phyloP scores from a whole-genome alignment of 2,797 vertebrate genomes.

The Arnoldichthys spilopterus region DNA sequence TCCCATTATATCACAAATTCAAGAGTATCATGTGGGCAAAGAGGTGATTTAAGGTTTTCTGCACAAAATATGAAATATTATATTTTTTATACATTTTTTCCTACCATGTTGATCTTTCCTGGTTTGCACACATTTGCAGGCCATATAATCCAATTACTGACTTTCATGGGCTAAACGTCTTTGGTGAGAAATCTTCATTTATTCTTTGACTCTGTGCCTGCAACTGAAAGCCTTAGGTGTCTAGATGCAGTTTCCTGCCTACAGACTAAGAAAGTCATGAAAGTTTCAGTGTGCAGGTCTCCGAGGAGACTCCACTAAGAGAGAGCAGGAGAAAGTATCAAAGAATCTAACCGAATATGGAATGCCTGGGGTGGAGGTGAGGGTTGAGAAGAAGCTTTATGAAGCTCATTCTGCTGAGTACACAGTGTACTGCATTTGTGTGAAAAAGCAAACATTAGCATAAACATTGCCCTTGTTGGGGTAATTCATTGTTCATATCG shows the following conservation, averaged over 20 bases:
- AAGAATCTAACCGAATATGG: slow-evolving; percentile 25
- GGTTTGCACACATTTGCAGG: neutral
- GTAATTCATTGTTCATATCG: neutral
- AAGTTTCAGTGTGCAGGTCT: slow-evolving; percentile 2
- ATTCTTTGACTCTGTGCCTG: neutral
- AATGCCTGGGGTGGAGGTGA: neutral
- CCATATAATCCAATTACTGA: slow-evolving; percentile 5
- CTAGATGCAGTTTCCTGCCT: slow-evolving; percentile 2
- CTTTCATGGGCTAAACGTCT: neutral
- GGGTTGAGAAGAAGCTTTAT: neutral
- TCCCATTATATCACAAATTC: slow-evolving; percentile 8
- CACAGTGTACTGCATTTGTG: neutral
- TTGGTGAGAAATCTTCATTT: neutral
- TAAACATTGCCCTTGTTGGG: neutral
- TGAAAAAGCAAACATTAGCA: slow-evolving; percentile 11
- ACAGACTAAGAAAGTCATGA: slow-evolving; percentile 1
- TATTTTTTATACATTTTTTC: neutral
- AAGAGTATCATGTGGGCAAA: neutral
- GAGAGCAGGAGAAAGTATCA: slow-evolving; percentile 4
- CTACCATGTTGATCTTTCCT: neutral
- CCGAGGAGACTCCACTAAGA: neutral
- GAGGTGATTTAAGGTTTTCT: slow-evolving; percentile 23
- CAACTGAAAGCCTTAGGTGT: neutral
- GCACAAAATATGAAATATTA: neutral
- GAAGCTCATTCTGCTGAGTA: neutral